Evolutionary conservation across 1,140 invertebrate genomes (phyloP), one percentile per base, ranked within the genome.

Genomic region (Lepidostoma basale): DNA sequence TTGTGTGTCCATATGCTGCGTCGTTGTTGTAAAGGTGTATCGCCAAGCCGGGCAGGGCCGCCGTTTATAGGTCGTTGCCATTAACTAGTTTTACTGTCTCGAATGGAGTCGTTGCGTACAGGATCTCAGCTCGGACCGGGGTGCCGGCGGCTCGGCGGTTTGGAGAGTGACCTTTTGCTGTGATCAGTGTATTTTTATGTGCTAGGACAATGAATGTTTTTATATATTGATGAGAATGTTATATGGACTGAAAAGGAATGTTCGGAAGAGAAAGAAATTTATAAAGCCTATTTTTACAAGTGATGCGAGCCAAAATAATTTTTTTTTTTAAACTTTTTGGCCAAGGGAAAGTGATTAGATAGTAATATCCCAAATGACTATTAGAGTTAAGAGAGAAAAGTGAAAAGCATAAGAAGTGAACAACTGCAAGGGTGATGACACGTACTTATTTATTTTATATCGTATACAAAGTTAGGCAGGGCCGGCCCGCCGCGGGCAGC

Each of bases 1-100:
- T 64, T 64, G 77, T 78, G 78, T 79, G 80, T 83, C 82, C 80
- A 81, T 80, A 77, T 79, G 81, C 76, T 80, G 80, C 78, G 77
- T 81, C 78, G 20, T 76, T 77, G 69, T 67, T 67, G 66, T 62
- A 30, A 67, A 67, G 68, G 68, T 70, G 56, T 63, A 54, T 25
- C 62, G 54, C 47, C 47, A 56, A 63, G 64, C 64, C 63, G 64
- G 42, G 59, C 12, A 28, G 16, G 59, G 14, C 28, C 28, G 25
- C 33, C 49, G 14, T 52, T 65, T 52, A 26, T 56, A 40, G 67
- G 60, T 63, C 47, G 47, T 54, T 58, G 67, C 67, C 67, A 69
- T 63, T 58, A 44, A 40, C 44, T 60, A 62, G 66, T 60, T n/a
- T 23, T 62, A 45, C 26, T 54, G 49, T 59, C 20, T 60, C 54